Base-by-base conservation (phyloP, 1,140 invertebrate species). In the Heterodera schachtii region DNA sequence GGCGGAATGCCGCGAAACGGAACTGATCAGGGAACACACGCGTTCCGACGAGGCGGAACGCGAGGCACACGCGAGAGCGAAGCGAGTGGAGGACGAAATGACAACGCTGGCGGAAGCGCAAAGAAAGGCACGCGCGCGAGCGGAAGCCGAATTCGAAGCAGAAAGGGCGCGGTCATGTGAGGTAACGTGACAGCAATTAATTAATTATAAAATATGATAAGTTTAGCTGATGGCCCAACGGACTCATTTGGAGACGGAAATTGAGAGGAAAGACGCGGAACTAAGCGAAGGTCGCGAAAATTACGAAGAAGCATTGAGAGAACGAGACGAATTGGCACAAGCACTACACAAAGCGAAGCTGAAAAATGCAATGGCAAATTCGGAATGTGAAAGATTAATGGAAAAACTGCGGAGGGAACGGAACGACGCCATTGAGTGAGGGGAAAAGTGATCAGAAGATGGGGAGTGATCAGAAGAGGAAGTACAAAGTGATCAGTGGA, bases 51-150 rank as follows among this genome's bases (percentile, higher is more conserved):
- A 71, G 21, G 69, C 69, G 69, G 69, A 21, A 31, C 69, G 21
- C 9, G 69, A 71, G 69, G 69, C 69, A 19, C 31, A 1, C 9
- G 31, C 7, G 69, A 7, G 69, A 46, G 69, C 69, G 9, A n/a
- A 71, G 41, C 69, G 69, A 41, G 69, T 19, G 44, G 69, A 71
- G 41, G 69, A 69, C 66, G 66, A 71, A 41, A 71, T 71, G 69
- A 5, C 69, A 41, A 46, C 41, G 19, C 44, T 71, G 69, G 31
- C 41, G 69, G 69, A 71, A 46, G 69, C 69, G 69, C 31, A 71
- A 3, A 7, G 21, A 19, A 71, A 19, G 13, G 21, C 8, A 46
- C 19, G 41, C 69, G 44, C 69, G 3, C 31, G 19, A 46, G 69
- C 21, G 69, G 44, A 46, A 19, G 9, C 69, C 31, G 69, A 41